phyloP scores from a whole-genome alignment of 1,140 invertebrate species.

The Drosophila watanabei region DNA sequence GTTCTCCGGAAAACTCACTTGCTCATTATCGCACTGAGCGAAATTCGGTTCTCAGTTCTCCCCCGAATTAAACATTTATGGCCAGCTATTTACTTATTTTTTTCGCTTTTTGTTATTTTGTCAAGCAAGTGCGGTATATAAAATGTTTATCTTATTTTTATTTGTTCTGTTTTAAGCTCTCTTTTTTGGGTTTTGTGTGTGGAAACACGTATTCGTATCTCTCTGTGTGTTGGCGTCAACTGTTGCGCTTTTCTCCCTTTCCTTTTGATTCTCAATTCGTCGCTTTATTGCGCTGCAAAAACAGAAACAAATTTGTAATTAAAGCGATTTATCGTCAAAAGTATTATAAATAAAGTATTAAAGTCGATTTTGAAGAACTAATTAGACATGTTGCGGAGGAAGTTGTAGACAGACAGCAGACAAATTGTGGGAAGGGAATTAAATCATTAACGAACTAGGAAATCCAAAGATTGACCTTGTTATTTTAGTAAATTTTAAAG shows the following conservation, averaged over 20 bases:
- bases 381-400: constrained; percentile 27
- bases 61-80: constrained; percentile 36
- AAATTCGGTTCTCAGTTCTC: constrained; percentile 25
- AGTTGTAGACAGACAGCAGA: constrained; percentile 7
- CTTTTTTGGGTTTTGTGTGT: constrained; percentile 20
- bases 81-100: constrained; percentile 43
- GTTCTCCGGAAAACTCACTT: constrained; percentile 3
- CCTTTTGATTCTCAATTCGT: constrained; percentile 31
- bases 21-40: no score
- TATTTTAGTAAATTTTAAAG: neutral
- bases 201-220: constrained; percentile 61
- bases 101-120: constrained; percentile 48
- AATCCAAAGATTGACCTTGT: constrained; percentile 19
- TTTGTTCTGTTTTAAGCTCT: constrained; percentile 21
- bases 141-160: constrained; percentile 51
- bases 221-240: constrained; percentile 46
- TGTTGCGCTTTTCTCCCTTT: constrained; percentile 40
- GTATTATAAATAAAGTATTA: constrained; percentile 27
- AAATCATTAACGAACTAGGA: constrained; percentile 18
- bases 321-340: constrained; percentile 42
- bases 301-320: constrained; percentile 44
- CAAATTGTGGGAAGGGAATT: constrained; percentile 19
- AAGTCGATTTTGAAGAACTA: constrained; percentile 15
- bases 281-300: constrained; percentile 60
- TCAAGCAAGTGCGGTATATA: constrained; percentile 33